Base-by-base conservation (phyloP, 1,140 invertebrate species). In the Drosophila sturtevanti region DNA sequence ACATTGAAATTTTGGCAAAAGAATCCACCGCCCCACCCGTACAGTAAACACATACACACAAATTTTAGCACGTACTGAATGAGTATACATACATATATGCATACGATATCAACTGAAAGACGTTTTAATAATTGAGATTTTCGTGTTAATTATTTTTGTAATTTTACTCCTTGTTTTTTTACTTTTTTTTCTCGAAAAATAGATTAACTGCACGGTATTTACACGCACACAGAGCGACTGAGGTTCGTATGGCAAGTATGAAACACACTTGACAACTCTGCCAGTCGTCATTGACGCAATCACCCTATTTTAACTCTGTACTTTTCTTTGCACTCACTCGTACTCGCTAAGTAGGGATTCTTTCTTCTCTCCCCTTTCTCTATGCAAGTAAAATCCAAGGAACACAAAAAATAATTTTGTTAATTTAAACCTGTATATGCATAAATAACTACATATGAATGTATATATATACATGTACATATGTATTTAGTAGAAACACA, bases 241-340 rank as follows among this genome's bases (percentile, higher is more conserved):
- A 59, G 4, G 27, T 51, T 11, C 14, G 31, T 52, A 52, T 21
- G 16, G 14, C 38, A 31, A 62, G 16, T 52, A 34, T 48, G 18
- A 11, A 64, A 58, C 55, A 78, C 54, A 78, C 70, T 81, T 82
- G 79, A 72, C 82, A 87, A 89, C 82, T 82, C 84, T 87, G 68
- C 71, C 59, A 55, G 65, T 64, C 71, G 61, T 76, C 75, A 87
- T 87, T 87, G 82, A 87, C 82, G 82, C 82, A 87, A 87, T 82
- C 82, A 89, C 76, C 79, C 76, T 77, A 87, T 75, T 76, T 85
- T 81, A 81, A 78, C 48, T 86, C 67, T 76, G 70, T 77, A 73
- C 75, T 66, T 72, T 81, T 11, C 16, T 62, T 66, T 51, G 34
- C 41, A 52, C 62, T 34, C 52, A 44, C 61, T 66, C 56, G 68